A percentile compares a stretch with the other conserved stretches of the same genome.
These are phyloP conservation scores for Palythoa heliodiscus DNA, from an alignment of 92 coral and sea anemone genomes.

Conservation along the genomic window DNA sequence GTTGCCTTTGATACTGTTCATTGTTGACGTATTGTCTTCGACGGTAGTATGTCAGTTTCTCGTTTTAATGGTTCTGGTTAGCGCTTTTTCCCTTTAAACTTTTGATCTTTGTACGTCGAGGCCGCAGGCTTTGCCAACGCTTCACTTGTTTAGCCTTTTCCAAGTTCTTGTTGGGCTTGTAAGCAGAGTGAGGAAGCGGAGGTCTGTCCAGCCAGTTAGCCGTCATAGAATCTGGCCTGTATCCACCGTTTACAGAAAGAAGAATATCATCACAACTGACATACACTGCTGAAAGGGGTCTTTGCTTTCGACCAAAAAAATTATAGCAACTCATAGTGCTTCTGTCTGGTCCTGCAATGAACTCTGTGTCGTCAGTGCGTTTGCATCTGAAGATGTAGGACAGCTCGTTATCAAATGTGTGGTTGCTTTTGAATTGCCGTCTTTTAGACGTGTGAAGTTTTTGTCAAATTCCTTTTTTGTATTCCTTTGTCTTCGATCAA, in stretches of 20 bases:
- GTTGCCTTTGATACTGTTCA: not conserved
- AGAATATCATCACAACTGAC: conserved; percentile 12
- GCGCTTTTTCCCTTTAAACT: not conserved
- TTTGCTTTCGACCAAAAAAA: conserved; percentile 24
- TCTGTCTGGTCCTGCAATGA: not conserved
- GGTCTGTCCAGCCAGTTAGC: not conserved
- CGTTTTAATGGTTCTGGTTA: not conserved
- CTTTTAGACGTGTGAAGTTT: not conserved
- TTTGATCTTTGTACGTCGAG: not conserved
- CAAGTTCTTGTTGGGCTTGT: conserved; percentile 13
- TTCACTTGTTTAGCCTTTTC: conserved; percentile 9
- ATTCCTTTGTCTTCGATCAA: too few relatives aligned
- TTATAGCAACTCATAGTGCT: not conserved
- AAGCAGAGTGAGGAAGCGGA: conserved; percentile 7
- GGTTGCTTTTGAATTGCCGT: too few relatives aligned
- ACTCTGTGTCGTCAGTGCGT: not conserved
- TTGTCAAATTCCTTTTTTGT: not conserved
- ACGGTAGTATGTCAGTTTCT: not conserved
- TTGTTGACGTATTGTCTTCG: not conserved
- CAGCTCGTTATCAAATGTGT: too few relatives aligned
- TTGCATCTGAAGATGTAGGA: not conserved
- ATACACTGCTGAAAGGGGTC: conserved; percentile 1
- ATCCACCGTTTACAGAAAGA: not conserved
- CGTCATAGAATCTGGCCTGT: conserved; percentile 19
- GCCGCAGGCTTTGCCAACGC: not conserved